A percentile compares a stretch with the other conserved stretches of the same genome.
Evolutionary conservation across 2,113 vertebrate species (phyloP).

Genomic region (Myocastor coypus): DNA sequence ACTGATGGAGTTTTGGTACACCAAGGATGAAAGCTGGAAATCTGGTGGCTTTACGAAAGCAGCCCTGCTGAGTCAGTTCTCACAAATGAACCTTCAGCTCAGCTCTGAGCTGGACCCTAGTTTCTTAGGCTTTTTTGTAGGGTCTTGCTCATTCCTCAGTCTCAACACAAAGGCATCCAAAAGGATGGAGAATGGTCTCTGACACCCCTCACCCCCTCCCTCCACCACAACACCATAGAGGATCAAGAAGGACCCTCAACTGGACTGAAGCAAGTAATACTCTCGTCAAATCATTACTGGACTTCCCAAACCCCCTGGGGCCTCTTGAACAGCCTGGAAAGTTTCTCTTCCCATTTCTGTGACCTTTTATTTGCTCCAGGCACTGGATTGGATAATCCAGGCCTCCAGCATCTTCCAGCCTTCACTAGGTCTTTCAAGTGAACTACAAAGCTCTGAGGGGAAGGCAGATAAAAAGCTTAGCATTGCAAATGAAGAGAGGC

Average conservation of each 20-base stretch:
- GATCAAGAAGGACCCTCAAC: background rate
- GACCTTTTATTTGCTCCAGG: constrained; percentile 68
- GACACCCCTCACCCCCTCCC: too few species aligned
- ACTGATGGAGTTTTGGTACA: background rate
- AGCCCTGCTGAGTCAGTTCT: background rate
- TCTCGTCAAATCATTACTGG: constrained; percentile 4
- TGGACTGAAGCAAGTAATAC: background rate
- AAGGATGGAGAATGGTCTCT: too few species aligned
- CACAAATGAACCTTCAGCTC: background rate
- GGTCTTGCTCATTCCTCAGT: background rate
- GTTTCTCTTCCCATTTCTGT: constrained; percentile 21
- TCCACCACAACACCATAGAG: too few species aligned
- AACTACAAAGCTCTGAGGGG: constrained; percentile 68
- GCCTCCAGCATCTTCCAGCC: constrained; percentile 48
- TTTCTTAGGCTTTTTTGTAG: background rate
- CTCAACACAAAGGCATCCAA: background rate
- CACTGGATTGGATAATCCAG: constrained; percentile 39
- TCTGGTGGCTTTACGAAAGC: background rate
- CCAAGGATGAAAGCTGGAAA: constrained; percentile 32
- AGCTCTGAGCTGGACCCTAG: background rate
- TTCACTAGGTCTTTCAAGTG: constrained; percentile 71
- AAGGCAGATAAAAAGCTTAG: constrained; percentile 73
- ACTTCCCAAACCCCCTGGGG: background rate
- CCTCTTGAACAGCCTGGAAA: constrained; percentile 43
- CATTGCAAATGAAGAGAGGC: constrained; percentile 67